phyloP scores from a whole-genome alignment of 2,888 invertebrate genomes.

The Lochmaea capreae region DNA sequence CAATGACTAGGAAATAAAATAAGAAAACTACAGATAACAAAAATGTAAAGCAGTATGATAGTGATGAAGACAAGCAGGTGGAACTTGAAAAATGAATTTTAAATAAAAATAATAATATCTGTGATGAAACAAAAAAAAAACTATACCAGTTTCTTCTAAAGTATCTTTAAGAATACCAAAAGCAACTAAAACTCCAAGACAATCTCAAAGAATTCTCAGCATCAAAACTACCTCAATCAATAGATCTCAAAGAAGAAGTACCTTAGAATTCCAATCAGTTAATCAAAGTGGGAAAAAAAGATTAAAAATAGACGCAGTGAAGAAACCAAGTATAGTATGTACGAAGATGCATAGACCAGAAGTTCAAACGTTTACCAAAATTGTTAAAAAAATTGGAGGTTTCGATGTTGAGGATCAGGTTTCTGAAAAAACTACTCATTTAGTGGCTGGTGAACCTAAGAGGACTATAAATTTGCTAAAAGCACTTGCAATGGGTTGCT shows the following conservation, averaged over 20 bases:
- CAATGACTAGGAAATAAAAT: background rate
- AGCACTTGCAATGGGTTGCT: slow-evolving; percentile 81
- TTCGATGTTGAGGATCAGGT: slow-evolving; percentile 74
- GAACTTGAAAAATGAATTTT: slow-evolving; percentile 48
- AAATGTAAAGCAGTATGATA: slow-evolving; percentile 20
- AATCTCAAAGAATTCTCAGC: slow-evolving; percentile 19
- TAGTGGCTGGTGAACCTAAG: slow-evolving; percentile 75
- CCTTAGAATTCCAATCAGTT: slow-evolving; percentile 57
- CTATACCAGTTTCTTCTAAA: too few species aligned
- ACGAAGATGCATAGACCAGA: slow-evolving; percentile 63
- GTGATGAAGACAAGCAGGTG: slow-evolving; percentile 50
- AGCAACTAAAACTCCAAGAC: slow-evolving; percentile 13
- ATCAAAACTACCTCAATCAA: slow-evolving; percentile 11
- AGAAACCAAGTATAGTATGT: slow-evolving; percentile 59
- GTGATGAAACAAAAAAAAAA: background rate
- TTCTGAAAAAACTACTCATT: slow-evolving; percentile 79
- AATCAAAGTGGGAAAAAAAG: slow-evolving; percentile 43
- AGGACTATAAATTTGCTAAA: slow-evolving; percentile 82
- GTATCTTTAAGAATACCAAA: slow-evolving; percentile 1
- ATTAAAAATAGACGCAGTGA: slow-evolving; percentile 44
- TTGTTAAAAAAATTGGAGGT: slow-evolving; percentile 70
- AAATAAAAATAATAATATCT: slow-evolving; percentile 11
- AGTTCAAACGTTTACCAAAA: slow-evolving; percentile 59
- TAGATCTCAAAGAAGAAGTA: slow-evolving; percentile 54
- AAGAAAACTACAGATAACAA: too few species aligned